phyloP scores from a whole-genome alignment of 2,888 invertebrate species.

The Dichetophora obliterata region DNA sequence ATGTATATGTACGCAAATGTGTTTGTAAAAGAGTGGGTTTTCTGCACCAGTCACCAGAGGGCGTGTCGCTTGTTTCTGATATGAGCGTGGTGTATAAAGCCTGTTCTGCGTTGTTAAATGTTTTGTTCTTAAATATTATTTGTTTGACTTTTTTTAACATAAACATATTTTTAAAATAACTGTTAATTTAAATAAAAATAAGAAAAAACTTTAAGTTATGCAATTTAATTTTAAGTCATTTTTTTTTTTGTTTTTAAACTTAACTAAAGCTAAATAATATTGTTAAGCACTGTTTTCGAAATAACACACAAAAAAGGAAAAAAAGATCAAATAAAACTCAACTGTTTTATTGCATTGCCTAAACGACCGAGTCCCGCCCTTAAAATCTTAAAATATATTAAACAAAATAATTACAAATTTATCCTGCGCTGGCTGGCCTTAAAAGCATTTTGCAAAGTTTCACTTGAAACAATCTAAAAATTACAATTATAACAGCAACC shows the following conservation, averaged over 20 bases:
- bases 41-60: neutral
- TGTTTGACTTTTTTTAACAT: slow-evolving; percentile 13
- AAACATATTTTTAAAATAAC: slow-evolving; percentile 15
- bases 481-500: neutral
- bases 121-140: neutral
- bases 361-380: neutral
- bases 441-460: slow-evolving; percentile 21
- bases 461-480: neutral
- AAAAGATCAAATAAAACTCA: too few species aligned
- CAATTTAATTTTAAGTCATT: slow-evolving; percentile 16
- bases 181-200: neutral
- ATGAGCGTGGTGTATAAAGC: too few species aligned
- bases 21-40: neutral
- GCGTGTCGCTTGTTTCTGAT: too few species aligned
- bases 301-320: neutral
- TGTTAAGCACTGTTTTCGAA: slow-evolving; percentile 16
- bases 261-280: slow-evolving; percentile 18
- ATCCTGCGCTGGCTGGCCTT: neutral
- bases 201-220: slow-evolving; percentile 15
- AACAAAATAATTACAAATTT: neutral
- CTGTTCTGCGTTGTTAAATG: neutral
- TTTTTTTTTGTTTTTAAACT: slow-evolving; percentile 1
- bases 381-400: neutral
- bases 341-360: too few species aligned
- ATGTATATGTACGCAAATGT: neutral